Evolutionary conservation across 37 sponge, comb jelly and placozoan genomes (phyloP), one percentile per base, ranked within the genome.

Genomic region (Spongilla lacustris): DNA sequence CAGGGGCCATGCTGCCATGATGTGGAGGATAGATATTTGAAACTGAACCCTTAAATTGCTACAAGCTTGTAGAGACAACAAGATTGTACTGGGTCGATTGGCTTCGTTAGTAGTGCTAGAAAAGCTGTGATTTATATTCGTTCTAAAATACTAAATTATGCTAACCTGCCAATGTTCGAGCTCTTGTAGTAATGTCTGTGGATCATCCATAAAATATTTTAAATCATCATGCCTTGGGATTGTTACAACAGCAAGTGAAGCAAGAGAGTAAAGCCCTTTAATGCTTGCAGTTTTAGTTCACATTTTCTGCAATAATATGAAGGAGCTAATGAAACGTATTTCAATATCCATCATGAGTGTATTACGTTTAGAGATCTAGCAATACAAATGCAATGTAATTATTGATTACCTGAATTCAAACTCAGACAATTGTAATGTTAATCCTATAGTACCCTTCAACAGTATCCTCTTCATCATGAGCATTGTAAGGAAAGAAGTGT

Each of bases 361-460:
- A 17, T 58, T 58, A 58, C 58, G 58, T 58, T 58, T 58, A 58
- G 58, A 58, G 58, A 58, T 58, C 58, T 58, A 17, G 58, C 58
- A 13, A 58, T 58, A 58, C 58, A 58, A 58, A 58, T 58, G 58
- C 41, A 41, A 41, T 41, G 41, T 41, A 9, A 9, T 41, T 41
- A 92, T 58, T 58, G 58, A 58, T 58, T 58, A 58, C 41, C 93
- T 84, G 24, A 33, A 41, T 75, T 92, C 50, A 25, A 84, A 46
- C 58, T 92, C 89, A 71, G 76, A 36, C 19, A 77, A 84, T 36
- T 35, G 80, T 82, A 33, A 85, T 48, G 27, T 89, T 82, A 58
- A 88, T 80, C 50, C 89, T 36, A 73, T 75, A 92, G 77, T 92
- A 92, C 33, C 84, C 88, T 78, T 92, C 88, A 78, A 85, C 76